These are phyloP conservation scores for Morphnarchus princeps DNA, from an alignment of 2,113 vertebrate species.

Conservation along the genomic window DNA sequence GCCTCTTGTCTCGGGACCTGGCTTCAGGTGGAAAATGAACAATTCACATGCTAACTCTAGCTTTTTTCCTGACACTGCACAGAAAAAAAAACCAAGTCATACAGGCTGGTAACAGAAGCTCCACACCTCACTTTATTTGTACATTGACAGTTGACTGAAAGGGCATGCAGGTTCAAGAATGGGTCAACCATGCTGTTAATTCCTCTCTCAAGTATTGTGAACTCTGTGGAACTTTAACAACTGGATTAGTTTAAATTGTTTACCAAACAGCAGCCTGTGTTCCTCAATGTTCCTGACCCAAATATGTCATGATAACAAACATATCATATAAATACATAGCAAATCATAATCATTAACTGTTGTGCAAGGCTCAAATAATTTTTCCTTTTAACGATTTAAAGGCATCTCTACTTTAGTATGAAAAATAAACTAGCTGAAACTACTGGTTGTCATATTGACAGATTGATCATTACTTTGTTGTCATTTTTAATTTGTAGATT, in stretches of 20 bases:
- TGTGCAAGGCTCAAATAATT: background rate
- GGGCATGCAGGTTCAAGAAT: background rate
- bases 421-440: slow-evolving; percentile 6
- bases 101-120: background rate
- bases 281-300: slow-evolving; percentile 58
- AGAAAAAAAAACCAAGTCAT: background rate
- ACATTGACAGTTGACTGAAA: background rate
- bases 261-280: slow-evolving; percentile 29
- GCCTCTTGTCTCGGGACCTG: background rate
- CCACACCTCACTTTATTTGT: background rate
- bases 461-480: background rate
- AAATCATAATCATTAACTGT: slow-evolving; percentile 62
- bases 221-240: slow-evolving; percentile 7
- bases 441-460: slow-evolving; percentile 8
- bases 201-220: background rate
- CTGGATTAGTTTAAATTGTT: slow-evolving; percentile 11
- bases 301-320: slow-evolving; percentile 56
- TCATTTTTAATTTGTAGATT: slow-evolving; percentile 4
- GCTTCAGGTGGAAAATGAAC: background rate
- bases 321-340: background rate
- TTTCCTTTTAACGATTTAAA: slow-evolving; percentile 26
- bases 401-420: background rate
- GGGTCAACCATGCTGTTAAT: background rate
- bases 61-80: background rate
- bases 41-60: background rate